phyloP scores from a whole-genome alignment of 2,888 invertebrate genomes.

The Caenorhabditis panamensis region DNA sequence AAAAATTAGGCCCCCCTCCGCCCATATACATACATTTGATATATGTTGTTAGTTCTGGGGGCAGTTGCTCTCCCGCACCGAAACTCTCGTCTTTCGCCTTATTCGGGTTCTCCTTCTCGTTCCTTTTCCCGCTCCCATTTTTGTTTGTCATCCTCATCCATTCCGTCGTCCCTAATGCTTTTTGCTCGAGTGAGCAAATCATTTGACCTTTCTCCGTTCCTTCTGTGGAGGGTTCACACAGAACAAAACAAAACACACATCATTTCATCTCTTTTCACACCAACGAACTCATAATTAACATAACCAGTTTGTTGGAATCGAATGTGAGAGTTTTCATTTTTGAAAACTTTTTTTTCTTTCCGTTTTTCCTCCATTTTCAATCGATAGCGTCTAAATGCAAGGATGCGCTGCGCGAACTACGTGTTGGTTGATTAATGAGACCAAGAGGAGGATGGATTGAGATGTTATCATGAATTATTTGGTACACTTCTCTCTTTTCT shows the following conservation, averaged over 20 bases:
- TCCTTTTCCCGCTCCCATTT: slow-evolving; percentile 28
- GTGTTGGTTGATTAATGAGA: slow-evolving; percentile 56
- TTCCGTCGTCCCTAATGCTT: slow-evolving; percentile 41
- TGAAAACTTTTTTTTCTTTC: no score
- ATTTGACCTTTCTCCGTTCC: slow-evolving; percentile 24
- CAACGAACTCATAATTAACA: slow-evolving; percentile 28
- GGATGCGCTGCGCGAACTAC: slow-evolving; percentile 53
- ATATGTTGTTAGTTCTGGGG: slow-evolving; percentile 29
- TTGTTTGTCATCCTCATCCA: slow-evolving; percentile 55
- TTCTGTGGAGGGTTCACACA: background rate
- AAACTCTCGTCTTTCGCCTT: slow-evolving; percentile 11
- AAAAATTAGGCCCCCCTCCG: no score
- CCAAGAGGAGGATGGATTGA: slow-evolving; percentile 20
- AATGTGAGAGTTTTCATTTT: no score
- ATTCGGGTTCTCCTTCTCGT: background rate
- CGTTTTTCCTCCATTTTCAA: no score
- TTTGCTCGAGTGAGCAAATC: slow-evolving; percentile 49
- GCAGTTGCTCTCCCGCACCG: slow-evolving; percentile 10
- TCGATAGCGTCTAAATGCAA: slow-evolving; percentile 13
- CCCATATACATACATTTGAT: slow-evolving; percentile 40
- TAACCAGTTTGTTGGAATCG: slow-evolving; percentile 27
- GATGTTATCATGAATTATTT: slow-evolving; percentile 39
- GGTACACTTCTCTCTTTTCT: slow-evolving; percentile 2
- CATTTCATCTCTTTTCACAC: no score
- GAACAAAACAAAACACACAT: slow-evolving; percentile 46